Evolutionary conservation across 1,140 invertebrate genomes (phyloP).

Genomic region (Anthonomus grandis): DNA sequence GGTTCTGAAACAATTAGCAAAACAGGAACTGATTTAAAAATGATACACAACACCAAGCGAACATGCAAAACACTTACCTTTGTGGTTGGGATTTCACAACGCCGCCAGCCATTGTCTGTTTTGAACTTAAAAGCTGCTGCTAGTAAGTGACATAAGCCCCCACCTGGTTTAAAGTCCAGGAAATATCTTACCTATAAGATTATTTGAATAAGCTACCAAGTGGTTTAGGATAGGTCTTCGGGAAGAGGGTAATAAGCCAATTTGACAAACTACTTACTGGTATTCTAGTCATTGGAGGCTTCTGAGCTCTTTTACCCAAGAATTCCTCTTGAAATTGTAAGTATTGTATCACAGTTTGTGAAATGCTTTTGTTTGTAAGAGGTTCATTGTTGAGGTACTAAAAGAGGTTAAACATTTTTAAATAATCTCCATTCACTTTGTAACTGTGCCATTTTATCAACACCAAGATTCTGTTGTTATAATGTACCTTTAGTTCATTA

Average conservation of each 20-base stretch:
- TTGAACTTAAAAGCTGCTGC: constrained; percentile 93
- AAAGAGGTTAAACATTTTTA: constrained; percentile 35
- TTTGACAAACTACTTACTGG: constrained; percentile 64
- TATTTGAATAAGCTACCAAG: constrained; percentile 1
- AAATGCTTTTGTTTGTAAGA: constrained; percentile 87
- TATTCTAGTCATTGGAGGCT: constrained; percentile 79
- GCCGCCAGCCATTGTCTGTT: constrained; percentile 90
- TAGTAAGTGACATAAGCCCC: constrained; percentile 88
- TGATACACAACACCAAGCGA: constrained; percentile 16
- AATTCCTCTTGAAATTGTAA: constrained; percentile 96
- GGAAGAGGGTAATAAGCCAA: background rate
- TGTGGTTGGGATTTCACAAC: constrained; percentile 85
- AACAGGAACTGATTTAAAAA: constrained; percentile 22
- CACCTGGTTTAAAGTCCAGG: constrained; percentile 91
- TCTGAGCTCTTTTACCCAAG: constrained; percentile 87
- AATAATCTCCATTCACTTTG: background rate
- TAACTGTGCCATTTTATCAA: background rate
- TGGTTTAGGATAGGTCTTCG: too few species aligned
- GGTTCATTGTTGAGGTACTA: constrained; percentile 89
- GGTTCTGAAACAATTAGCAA: constrained; percentile 62
- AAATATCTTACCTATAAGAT: constrained; percentile 60
- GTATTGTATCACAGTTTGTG: constrained; percentile 80
- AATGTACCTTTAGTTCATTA: background rate
- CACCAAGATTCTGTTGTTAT: background rate
- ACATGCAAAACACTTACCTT: constrained; percentile 55